Evolutionary conservation across 2,113 vertebrate species (phyloP).

Genomic region (Neolamprologus falcicula): DNA sequence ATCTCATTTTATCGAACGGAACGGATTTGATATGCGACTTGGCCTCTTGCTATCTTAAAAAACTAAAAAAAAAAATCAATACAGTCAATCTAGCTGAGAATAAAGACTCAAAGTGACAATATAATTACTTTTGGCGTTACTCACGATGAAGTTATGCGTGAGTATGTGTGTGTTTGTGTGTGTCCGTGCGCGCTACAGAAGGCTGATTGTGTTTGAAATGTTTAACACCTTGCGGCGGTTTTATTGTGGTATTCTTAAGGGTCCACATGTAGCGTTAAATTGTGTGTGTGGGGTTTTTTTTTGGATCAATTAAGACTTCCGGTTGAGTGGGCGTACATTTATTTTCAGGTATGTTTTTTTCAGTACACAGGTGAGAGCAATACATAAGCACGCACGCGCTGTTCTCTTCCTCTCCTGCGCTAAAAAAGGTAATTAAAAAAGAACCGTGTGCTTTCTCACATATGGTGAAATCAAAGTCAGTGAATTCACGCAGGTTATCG

Average conservation of each 20-base stretch:
- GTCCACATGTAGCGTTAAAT: neutral
- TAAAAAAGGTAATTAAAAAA: neutral
- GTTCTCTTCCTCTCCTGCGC: neutral
- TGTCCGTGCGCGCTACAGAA: neutral
- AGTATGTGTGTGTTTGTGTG: neutral
- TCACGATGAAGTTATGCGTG: neutral
- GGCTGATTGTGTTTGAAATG: neutral
- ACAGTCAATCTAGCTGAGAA: neutral
- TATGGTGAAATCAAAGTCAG: neutral
- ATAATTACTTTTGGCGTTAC: neutral
- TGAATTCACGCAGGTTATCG: neutral
- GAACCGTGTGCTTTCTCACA: neutral
- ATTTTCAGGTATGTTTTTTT: neutral
- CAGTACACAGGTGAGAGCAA: constrained; percentile 1
- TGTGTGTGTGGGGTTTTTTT: accelerated
- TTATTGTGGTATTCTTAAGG: neutral
- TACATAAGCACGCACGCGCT: neutral
- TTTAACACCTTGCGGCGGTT: constrained; percentile 1
- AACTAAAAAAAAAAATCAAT: neutral
- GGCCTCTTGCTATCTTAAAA: neutral
- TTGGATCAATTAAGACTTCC: constrained; percentile 17
- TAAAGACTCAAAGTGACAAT: neutral
- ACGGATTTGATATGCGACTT: neutral
- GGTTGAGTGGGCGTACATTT: neutral
- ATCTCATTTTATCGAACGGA: neutral